Percentiles rank a stretch among this genome's conserved stretches.
phyloP scores from a whole-genome alignment of 2,797 vertebrate genomes.

The Peromyscus eremicus region DNA sequence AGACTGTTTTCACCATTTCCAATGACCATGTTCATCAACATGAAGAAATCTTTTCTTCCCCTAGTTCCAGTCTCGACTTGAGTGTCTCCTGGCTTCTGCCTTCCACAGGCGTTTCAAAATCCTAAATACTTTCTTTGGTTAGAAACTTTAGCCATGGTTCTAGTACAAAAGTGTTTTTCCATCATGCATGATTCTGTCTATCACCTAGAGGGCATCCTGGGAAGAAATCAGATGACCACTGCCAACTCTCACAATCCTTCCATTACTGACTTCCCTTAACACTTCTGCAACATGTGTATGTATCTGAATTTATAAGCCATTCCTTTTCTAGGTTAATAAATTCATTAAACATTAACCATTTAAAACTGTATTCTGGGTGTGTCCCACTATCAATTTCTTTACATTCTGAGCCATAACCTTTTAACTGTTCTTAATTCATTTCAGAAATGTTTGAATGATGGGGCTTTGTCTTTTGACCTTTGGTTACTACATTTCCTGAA shows the following conservation, averaged over 20 bases:
- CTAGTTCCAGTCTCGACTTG: neutral
- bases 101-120: neutral
- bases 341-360: slow-evolving; percentile 46
- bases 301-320: slow-evolving; percentile 65
- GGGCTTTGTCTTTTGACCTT: slow-evolving; percentile 45
- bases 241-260: neutral
- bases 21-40: slow-evolving; percentile 4
- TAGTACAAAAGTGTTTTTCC: neutral
- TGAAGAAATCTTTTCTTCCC: neutral
- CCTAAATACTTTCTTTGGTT: neutral
- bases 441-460: slow-evolving; percentile 68
- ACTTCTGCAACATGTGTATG: slow-evolving; percentile 50
- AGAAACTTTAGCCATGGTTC: neutral
- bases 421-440: slow-evolving; percentile 27
- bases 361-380: slow-evolving; percentile 47
- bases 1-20: neutral
- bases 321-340: slow-evolving; percentile 71
- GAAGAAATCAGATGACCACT: neutral
- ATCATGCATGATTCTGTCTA: neutral
- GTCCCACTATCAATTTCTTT: slow-evolving; percentile 49
- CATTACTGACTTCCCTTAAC: slow-evolving; percentile 21
- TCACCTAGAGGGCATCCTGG: neutral
- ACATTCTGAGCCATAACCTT: slow-evolving; percentile 28
- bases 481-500: slow-evolving; percentile 61
- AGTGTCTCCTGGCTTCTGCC: too few relatives aligned